phyloP scores from a whole-genome alignment of 2,113 vertebrate genomes.

The Megaceryle torquata region DNA sequence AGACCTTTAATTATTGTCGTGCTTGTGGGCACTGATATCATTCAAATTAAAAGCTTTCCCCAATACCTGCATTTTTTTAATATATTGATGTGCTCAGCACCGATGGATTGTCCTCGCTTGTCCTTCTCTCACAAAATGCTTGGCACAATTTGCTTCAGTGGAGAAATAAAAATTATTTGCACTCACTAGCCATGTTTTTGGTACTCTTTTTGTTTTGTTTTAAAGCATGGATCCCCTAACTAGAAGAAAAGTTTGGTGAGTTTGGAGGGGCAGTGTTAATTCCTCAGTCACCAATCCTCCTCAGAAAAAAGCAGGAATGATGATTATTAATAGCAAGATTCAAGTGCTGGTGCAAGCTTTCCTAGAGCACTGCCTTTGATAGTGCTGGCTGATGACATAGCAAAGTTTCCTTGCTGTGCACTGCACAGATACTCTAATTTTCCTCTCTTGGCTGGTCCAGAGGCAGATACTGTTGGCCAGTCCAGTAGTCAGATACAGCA shows the following conservation, averaged over 20 bases:
- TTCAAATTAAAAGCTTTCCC: conserved; percentile 68
- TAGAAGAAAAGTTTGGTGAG: background rate
- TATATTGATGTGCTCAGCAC: conserved; percentile 37
- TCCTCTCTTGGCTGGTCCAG: background rate
- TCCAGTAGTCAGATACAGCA: background rate
- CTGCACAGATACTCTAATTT: conserved; percentile 9
- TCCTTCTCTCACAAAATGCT: conserved; percentile 52
- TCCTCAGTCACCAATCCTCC: background rate
- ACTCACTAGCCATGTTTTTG: background rate
- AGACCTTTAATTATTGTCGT: conserved; percentile 71
- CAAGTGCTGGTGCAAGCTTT: background rate
- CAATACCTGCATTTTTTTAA: conserved; percentile 57
- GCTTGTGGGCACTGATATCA: conserved; percentile 66
- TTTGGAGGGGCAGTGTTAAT: background rate
- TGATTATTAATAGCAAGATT: background rate
- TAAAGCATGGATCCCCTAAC: background rate
- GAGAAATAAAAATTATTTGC: conserved; percentile 32
- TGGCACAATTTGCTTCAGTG: conserved; percentile 17
- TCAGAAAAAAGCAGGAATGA: background rate
- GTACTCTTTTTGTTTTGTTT: background rate
- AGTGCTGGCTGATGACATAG: background rate
- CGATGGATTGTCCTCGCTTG: conserved; percentile 61
- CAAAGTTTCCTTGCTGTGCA: background rate
- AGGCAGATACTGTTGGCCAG: background rate
- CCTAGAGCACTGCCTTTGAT: background rate